phyloP scores from a whole-genome alignment of 2,888 invertebrate species.

The Hypomecis punctinalis region DNA sequence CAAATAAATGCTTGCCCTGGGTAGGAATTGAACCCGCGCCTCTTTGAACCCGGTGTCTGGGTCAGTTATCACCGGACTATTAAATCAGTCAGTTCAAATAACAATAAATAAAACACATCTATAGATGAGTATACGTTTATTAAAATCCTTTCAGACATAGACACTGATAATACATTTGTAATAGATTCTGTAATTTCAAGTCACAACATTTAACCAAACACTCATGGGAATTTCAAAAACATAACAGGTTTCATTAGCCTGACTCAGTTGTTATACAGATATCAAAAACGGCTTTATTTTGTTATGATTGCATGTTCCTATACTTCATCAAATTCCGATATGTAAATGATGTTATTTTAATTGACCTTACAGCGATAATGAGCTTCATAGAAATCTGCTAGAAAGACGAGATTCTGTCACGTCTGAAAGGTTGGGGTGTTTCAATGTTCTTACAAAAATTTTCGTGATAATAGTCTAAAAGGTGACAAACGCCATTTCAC shows the following conservation, averaged over 20 bases:
- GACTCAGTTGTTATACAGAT: constrained; percentile 4
- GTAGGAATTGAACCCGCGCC: no score
- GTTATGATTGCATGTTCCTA: constrained; percentile 4
- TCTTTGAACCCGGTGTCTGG: no score
- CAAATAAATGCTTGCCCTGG: no score
- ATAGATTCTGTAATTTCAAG: constrained; percentile 43
- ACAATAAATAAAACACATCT: constrained; percentile 41
- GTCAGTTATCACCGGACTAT: no score
- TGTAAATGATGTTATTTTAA: constrained; percentile 28
- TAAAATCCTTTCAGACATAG: constrained; percentile 62
- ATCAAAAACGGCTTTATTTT: constrained; percentile 11
- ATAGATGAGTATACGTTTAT: constrained; percentile 67
- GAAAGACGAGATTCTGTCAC: constrained; percentile 5
- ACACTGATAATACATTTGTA: constrained; percentile 50
- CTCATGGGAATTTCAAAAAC: constrained; percentile 5
- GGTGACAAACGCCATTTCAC: constrained; percentile 37
- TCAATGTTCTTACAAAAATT: constrained; percentile 32
- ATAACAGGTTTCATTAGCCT: constrained; percentile 8
- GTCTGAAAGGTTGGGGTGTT: constrained; percentile 10
- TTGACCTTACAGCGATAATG: constrained; percentile 24
- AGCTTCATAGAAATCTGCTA: constrained; percentile 4
- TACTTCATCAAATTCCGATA: constrained; percentile 23
- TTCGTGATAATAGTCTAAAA: constrained; percentile 14
- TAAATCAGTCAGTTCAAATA: no score
- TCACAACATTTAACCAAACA: constrained; percentile 41